Evolutionary conservation across 2,113 vertebrate genomes (phyloP), one percentile per base, ranked within the genome.

Genomic region (Orthonyx spaldingii): DNA sequence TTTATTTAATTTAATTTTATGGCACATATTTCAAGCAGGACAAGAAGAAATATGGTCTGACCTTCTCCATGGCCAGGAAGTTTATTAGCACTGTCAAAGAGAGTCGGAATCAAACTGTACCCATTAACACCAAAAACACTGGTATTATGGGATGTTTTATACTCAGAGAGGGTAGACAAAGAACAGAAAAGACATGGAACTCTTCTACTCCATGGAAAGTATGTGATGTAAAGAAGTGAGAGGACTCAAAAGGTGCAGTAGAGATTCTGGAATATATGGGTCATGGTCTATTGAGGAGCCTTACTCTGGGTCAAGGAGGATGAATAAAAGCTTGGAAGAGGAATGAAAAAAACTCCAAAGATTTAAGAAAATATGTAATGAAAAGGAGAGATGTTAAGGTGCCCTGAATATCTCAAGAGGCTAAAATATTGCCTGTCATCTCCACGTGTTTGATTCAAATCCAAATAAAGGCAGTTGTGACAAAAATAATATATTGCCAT

Each of bases 1-100:
- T 91, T 96, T 97, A 91, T 81, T 47, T 95, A 65, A 95, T 95
- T 93, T 93, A 89, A 94, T 94, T 93, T 94, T 66, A 85, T 65
- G 41, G 35, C 56, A 37, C 11, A 65, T 94, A 93, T 93, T 95
- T 96, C 84, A 97, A 93, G 50, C 21, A 76, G 27, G 57, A 84
- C 70, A 60, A 72, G 22, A 94, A 92, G 71, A 97, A 94, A 95
- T 64, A 89, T 28, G 11, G 2, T 50, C 52, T 84, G 50, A 96
- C 61, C 63, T 85, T 89, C 72, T 9, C 21, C 27, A 20, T 47
- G 69, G 69, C 85, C 83, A 93, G 77, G 30, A 89, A 83, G 26
- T 83, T 90, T 89, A 90, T 84, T 66, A 89, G 19, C 53, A 75
- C 44, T 84, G 50, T 66, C 82, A 84, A 63, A 87, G 41, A 70